phyloP scores from a whole-genome alignment of 2,797 vertebrate species.

The Serranus cabrilla region DNA sequence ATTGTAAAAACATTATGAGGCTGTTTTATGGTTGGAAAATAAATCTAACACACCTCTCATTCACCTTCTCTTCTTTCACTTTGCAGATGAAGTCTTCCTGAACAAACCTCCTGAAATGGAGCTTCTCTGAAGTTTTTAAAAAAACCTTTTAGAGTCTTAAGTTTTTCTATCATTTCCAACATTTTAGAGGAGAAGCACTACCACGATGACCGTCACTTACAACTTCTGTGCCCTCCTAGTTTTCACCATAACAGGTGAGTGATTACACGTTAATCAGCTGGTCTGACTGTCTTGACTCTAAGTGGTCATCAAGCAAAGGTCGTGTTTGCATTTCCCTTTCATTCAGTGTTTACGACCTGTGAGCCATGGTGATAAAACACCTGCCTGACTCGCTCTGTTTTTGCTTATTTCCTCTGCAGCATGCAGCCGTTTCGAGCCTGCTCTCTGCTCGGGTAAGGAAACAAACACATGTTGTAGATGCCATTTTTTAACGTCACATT shows the following conservation, averaged over 20 bases:
- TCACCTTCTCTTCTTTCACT: slow-evolving; percentile 25
- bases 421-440: slow-evolving; percentile 65
- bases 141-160: slow-evolving; percentile 34
- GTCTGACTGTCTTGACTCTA: background rate
- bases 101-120: slow-evolving; percentile 62
- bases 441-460: slow-evolving; percentile 77
- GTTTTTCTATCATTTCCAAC: slow-evolving; percentile 29
- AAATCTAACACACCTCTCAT: background rate
- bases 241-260: slow-evolving; percentile 80
- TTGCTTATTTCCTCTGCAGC: slow-evolving; percentile 58
- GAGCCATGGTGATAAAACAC: slow-evolving; percentile 2
- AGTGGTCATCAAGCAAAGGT: slow-evolving; percentile 18
- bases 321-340: slow-evolving; percentile 22
- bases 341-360: background rate
- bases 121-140: slow-evolving; percentile 49
- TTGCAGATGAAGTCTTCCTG: slow-evolving; percentile 77
- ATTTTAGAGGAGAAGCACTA: slow-evolving; percentile 33
- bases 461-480: slow-evolving; percentile 7
- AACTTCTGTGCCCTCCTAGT: slow-evolving; percentile 67
- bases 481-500: slow-evolving; percentile 10
- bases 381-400: slow-evolving; percentile 32
- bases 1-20: background rate
- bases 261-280: too few relatives aligned
- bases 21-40: background rate
- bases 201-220: slow-evolving; percentile 72